Percentiles rank a stretch among this genome's conserved stretches.
Evolutionary conservation across 2,113 vertebrate species (phyloP).

Genomic region (Typhlomys cinereus): DNA sequence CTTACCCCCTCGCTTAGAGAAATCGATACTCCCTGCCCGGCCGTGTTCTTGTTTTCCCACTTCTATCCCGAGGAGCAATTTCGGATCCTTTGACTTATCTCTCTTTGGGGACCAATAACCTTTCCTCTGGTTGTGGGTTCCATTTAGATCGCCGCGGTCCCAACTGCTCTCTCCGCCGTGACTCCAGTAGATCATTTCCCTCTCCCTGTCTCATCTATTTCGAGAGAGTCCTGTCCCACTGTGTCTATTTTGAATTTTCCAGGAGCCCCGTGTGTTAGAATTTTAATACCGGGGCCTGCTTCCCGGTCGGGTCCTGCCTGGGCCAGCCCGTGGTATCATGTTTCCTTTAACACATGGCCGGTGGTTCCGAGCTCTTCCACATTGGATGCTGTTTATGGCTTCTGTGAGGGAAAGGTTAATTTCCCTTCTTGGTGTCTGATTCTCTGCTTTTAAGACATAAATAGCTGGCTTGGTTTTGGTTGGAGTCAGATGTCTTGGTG

Average conservation of each 20-base stretch:
- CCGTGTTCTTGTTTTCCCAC: conserved; percentile 60
- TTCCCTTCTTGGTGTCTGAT: conserved; percentile 50
- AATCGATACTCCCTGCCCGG: conserved; percentile 54
- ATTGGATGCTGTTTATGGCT: conserved; percentile 75
- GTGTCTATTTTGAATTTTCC: conserved; percentile 83
- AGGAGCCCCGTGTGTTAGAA: conserved; percentile 81
- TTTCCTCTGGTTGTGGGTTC: conserved; percentile 70
- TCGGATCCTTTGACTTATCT: conserved; percentile 69
- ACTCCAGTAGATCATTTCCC: conserved; percentile 72
- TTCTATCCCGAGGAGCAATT: conserved; percentile 70
- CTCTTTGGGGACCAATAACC: conserved; percentile 74
- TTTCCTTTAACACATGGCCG: conserved; percentile 80
- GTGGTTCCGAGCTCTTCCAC: conserved; percentile 75
- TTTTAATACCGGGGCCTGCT: conserved; percentile 87
- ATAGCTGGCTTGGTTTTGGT: conserved; percentile 56
- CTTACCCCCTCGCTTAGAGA: conserved; percentile 45
- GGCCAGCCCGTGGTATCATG: conserved; percentile 84
- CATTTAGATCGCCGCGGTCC: neutral
- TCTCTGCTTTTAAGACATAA: conserved; percentile 61
- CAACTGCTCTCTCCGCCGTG: conserved; percentile 76
- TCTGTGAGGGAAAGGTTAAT: conserved; percentile 69
- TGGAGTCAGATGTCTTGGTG: conserved; percentile 58
- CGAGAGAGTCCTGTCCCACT: conserved; percentile 81
- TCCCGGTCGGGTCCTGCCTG: conserved; percentile 83
- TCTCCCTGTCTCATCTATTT: conserved; percentile 77